Conservation (phyloP, 2,113 vertebrate genomes). For the Benitochromis conjunctus region DNA sequence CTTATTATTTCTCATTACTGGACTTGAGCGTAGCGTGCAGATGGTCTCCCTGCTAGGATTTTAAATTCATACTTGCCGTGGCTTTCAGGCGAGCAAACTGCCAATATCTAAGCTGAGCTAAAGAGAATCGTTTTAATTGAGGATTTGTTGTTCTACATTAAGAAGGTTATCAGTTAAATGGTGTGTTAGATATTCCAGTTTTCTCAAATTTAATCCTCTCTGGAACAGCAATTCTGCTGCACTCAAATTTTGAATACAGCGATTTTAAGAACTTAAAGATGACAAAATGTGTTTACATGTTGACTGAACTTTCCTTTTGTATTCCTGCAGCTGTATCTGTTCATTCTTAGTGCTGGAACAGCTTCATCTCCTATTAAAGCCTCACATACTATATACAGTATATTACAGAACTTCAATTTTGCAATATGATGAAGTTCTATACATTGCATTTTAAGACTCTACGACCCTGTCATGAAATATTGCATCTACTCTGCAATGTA, state of each 20-base stretch:
- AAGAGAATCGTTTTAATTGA: slow-evolving; percentile 32
- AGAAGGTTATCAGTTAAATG: slow-evolving; percentile 12
- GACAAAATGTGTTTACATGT: background rate
- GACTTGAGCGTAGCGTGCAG: slow-evolving; percentile 20
- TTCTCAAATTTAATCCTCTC: background rate
- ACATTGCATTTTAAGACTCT: background rate
- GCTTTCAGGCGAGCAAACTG: slow-evolving; percentile 5
- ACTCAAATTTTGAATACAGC: background rate
- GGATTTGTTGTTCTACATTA: slow-evolving; percentile 30
- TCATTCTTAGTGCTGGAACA: slow-evolving; percentile 31
- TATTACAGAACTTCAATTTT: background rate
- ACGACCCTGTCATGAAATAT: background rate
- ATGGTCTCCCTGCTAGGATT: slow-evolving; percentile 20
- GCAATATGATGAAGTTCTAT: background rate
- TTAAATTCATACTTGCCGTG: slow-evolving; percentile 23
- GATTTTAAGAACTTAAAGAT: background rate
- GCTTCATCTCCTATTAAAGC: slow-evolving; percentile 49
- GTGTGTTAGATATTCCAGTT: background rate
- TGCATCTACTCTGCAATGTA: background rate
- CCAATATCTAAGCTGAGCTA: slow-evolving; percentile 12
- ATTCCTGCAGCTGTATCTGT: background rate
- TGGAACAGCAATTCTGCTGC: background rate
- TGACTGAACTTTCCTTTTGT: slow-evolving; percentile 4
- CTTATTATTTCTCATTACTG: slow-evolving; percentile 16
- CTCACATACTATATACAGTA: background rate